phyloP scores from a whole-genome alignment of 2,113 vertebrate species.

The Meleagris gallopavo region DNA sequence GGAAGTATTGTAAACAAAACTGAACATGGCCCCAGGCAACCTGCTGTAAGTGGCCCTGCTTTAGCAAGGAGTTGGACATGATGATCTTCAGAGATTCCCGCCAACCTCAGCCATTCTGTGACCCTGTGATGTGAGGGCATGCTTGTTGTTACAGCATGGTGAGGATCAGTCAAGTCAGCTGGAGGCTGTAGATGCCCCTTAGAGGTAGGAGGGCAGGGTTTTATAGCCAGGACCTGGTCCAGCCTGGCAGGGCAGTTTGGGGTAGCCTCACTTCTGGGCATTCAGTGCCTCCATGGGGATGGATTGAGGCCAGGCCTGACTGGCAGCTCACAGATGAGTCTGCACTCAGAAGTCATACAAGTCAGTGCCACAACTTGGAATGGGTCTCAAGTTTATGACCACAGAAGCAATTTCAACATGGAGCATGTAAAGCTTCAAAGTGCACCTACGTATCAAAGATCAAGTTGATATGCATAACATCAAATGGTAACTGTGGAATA shows the following conservation, averaged over 20 bases:
- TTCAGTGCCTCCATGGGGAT: not conserved
- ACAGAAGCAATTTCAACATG: not conserved
- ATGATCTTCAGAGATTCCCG: not conserved
- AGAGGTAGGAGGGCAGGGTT: not conserved
- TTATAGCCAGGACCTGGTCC: fast-evolving
- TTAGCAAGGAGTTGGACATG: not conserved
- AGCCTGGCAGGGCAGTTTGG: fast-evolving
- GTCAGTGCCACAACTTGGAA: not conserved
- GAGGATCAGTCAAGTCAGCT: no score
- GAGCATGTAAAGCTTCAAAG: not conserved
- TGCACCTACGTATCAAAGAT: not conserved
- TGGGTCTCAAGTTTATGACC: not conserved
- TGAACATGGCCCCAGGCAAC: not conserved
- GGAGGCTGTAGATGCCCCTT: fast-evolving
- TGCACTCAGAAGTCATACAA: not conserved
- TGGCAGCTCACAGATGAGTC: not conserved
- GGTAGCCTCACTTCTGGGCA: not conserved
- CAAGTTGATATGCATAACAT: not conserved
- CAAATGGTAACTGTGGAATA: not conserved
- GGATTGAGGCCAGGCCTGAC: not conserved
- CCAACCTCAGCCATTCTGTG: not conserved
- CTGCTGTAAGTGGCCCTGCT: not conserved
- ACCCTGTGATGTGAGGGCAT: not conserved
- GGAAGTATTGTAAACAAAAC: not conserved
- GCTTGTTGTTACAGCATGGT: fast-evolving